phyloP scores from a whole-genome alignment of 2,797 vertebrate species.

The Catharus ustulatus region DNA sequence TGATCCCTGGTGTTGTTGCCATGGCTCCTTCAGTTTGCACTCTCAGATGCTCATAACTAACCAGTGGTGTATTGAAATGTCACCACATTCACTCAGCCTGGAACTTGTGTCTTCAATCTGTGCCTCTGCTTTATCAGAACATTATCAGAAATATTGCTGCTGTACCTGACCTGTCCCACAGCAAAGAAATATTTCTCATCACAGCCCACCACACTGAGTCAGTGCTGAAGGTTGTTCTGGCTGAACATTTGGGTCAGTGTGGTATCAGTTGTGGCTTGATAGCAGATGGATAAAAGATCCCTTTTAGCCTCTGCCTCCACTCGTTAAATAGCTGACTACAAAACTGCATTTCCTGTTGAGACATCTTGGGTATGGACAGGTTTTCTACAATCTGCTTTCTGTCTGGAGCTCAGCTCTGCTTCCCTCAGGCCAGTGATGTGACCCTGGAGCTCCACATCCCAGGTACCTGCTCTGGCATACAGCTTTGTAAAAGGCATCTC shows the following conservation, averaged over 20 bases:
- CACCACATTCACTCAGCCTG: neutral
- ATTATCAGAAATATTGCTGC: neutral
- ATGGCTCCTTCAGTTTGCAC: neutral
- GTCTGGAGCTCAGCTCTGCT: neutral
- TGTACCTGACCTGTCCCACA: neutral
- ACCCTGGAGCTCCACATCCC: neutral
- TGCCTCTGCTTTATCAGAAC: neutral
- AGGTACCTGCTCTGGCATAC: neutral
- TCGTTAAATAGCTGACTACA: neutral
- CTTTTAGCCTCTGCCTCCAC: neutral
- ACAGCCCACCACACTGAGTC: too few relatives aligned
- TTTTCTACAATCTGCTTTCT: neutral
- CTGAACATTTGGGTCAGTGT: neutral
- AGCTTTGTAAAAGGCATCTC: neutral
- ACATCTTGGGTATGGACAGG: neutral
- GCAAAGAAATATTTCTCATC: neutral
- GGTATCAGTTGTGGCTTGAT: neutral
- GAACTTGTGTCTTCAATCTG: neutral
- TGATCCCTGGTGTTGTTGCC: neutral
- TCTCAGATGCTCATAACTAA: neutral
- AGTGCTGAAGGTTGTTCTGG: neutral
- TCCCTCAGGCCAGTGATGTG: neutral
- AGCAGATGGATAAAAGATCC: neutral
- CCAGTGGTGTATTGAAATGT: neutral
- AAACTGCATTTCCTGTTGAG: neutral